Evolutionary conservation across 2,113 vertebrate species (phyloP).

Genomic region (Cochlearius cochlearius): DNA sequence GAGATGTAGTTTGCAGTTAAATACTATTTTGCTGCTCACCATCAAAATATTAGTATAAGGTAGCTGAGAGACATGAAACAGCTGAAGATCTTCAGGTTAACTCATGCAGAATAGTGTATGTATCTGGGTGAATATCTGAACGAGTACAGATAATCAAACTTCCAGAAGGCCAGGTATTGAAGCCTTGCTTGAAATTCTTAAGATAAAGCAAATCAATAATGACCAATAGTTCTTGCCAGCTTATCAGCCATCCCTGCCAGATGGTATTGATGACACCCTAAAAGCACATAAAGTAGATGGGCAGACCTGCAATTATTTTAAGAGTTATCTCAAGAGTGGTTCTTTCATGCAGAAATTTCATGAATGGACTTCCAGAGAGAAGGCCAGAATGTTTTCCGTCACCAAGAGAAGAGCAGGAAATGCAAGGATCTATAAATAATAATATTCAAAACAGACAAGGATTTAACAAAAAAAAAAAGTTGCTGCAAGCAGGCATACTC

Average conservation of each 20-base stretch:
- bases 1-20: not conserved
- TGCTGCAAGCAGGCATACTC: not conserved
- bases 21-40: not conserved
- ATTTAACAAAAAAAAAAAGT: not conserved
- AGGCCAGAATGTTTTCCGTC: not conserved
- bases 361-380: not conserved
- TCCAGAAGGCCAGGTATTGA: not conserved
- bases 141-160: not conserved
- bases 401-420: not conserved
- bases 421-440: not conserved
- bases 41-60: not conserved
- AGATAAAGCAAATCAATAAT: constrained; percentile 6
- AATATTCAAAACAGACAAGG: not conserved
- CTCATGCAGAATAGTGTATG: not conserved
- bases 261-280: not conserved
- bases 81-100: not conserved
- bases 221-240: not conserved
- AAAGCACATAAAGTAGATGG: not conserved
- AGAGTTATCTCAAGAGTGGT: not conserved
- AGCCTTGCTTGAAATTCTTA: not conserved
- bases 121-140: not conserved
- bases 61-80: not conserved
- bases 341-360: not conserved
- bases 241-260: not conserved
- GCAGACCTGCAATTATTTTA: not conserved